These are phyloP conservation scores for Calyptomena viridis DNA, from an alignment of 2,113 vertebrate species.

Conservation along the genomic window DNA sequence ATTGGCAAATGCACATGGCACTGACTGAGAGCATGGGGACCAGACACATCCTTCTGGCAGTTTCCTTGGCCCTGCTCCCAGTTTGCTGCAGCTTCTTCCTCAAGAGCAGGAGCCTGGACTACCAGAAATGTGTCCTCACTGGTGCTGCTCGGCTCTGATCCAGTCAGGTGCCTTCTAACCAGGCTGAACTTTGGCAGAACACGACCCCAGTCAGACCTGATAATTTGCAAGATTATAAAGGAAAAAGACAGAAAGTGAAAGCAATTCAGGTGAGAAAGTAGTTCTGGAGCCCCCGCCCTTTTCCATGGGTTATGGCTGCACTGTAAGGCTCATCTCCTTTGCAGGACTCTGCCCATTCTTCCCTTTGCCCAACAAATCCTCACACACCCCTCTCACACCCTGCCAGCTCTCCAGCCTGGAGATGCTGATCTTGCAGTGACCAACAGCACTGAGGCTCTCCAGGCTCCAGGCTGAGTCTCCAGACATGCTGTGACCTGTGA, in stretches of 20 bases:
- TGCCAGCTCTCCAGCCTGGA: not conserved
- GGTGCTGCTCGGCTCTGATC: not conserved
- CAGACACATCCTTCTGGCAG: not conserved
- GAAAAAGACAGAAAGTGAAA: not conserved
- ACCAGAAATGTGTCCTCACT: not conserved
- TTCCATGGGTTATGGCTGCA: fast-evolving
- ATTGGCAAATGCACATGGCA: not conserved
- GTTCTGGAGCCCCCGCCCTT: not conserved
- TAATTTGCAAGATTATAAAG: not conserved
- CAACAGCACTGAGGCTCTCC: not conserved
- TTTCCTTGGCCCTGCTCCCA: not conserved
- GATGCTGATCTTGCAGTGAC: not conserved
- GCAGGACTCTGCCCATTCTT: not conserved
- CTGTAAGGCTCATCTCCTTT: not conserved
- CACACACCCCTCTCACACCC: not conserved
- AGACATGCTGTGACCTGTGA: not conserved
- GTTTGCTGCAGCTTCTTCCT: not conserved
- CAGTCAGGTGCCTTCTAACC: fast-evolving
- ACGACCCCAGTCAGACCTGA: not conserved
- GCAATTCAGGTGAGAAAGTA: not conserved
- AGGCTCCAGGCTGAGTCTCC: not conserved
- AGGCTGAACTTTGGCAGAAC: not conserved
- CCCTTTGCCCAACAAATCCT: not conserved
- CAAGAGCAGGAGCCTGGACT: not conserved
- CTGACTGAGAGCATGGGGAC: no score